Evolutionary conservation across 2,888 invertebrate species (phyloP).

Genomic region (Caenorhabditis sulstoni): DNA sequence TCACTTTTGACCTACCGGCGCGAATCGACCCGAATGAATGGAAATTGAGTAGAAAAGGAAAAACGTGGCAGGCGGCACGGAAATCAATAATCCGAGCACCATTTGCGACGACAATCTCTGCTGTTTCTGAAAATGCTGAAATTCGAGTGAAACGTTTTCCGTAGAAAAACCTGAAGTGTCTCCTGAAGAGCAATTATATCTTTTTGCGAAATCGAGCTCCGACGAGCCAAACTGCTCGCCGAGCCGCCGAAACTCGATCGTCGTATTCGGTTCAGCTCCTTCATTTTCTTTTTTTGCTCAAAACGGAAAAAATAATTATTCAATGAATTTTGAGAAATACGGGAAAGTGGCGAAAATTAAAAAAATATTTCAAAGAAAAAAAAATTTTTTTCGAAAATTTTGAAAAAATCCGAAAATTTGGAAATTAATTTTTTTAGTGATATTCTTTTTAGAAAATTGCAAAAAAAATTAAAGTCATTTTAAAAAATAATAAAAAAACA

Average conservation of each 20-base stretch:
- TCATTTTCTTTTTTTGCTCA: constrained; percentile 13
- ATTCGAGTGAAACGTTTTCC: constrained; percentile 1
- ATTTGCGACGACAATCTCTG: constrained; percentile 62
- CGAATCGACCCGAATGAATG: constrained; percentile 59
- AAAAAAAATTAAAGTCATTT: too few species aligned
- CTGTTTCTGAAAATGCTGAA: constrained; percentile 63
- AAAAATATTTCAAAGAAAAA: too few species aligned
- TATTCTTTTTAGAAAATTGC: too few species aligned
- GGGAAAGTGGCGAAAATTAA: neutral
- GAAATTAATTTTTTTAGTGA: too few species aligned
- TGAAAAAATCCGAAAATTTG: too few species aligned
- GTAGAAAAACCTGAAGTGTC: constrained; percentile 56
- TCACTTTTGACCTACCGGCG: constrained; percentile 42
- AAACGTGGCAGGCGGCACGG: constrained; percentile 61
- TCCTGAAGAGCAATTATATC: constrained; percentile 65
- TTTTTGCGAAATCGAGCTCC: constrained; percentile 66
- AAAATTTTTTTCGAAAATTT: too few species aligned
- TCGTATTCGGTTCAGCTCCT: constrained; percentile 52
- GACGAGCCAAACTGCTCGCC: constrained; percentile 55
- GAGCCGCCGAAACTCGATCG: constrained; percentile 65
- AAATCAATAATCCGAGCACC: constrained; percentile 33
- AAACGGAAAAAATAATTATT: too few species aligned
- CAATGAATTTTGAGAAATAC: neutral
- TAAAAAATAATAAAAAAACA: too few species aligned
- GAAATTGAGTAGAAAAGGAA: constrained; percentile 64